phyloP scores from a whole-genome alignment of 2,888 invertebrate species.

The Tinea pellionella region DNA sequence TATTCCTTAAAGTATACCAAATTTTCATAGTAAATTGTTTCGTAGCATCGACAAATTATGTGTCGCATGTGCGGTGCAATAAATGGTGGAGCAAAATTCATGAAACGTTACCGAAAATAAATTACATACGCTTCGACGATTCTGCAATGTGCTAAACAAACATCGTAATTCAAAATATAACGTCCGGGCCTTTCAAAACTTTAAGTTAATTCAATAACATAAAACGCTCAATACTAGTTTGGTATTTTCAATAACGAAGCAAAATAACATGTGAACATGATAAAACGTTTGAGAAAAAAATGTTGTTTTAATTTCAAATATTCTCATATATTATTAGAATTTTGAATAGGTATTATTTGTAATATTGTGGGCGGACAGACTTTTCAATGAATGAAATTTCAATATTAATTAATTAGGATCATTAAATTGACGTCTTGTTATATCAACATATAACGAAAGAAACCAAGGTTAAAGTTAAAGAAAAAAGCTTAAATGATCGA shows the following conservation, averaged over 20 bases:
- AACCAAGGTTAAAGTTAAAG: too few species aligned
- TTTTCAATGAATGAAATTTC: too few species aligned
- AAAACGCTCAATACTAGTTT: not conserved
- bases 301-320: too few species aligned
- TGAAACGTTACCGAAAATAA: conserved; percentile 1
- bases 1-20: not conserved
- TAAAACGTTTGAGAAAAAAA: too few species aligned
- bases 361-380: too few species aligned
- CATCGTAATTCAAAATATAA: not conserved
- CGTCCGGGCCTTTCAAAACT: not conserved
- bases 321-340: too few species aligned
- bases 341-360: too few species aligned
- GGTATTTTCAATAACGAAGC: not conserved
- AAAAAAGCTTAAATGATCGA: too few species aligned
- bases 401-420: too few species aligned
- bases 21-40: not conserved
- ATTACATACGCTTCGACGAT: conserved; percentile 3
- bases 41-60: not conserved
- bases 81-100: not conserved
- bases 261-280: too few species aligned
- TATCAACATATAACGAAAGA: too few species aligned
- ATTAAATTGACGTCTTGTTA: too few species aligned
- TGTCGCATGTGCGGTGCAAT: not conserved
- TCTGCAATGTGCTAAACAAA: conserved; percentile 1
- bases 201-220: conserved; percentile 2